Evolutionary conservation across 37 sponge, comb jelly and placozoan genomes (phyloP), one percentile per base, ranked within the genome.

Genomic region (Aplysina aerophoba): DNA sequence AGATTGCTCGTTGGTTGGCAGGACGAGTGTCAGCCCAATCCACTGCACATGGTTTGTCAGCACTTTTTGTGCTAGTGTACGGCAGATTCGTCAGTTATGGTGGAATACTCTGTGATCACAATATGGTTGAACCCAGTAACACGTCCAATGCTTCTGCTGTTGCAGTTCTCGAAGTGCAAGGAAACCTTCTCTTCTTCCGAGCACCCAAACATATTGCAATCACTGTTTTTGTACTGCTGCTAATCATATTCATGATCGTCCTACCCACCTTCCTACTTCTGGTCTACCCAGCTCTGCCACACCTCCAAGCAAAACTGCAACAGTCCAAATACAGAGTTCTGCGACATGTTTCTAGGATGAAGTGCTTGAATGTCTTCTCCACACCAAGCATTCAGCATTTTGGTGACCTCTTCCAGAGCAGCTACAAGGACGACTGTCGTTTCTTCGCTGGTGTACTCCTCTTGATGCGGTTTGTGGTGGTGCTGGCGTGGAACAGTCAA

Each of bases 351-450:
- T 75, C 37, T 24, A 40, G 25, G 11, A 40, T 24, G 1, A 75
- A 50, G 53, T 24, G 35, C n/a, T 40, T 75, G 35, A 21, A 24
- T 12, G 41, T 75, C 24, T 75, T 75, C 25, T 36, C 33, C 50
- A 75, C 19, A 36, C 54, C 54, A 40, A 19, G 14, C 6, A 36
- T 75, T 36, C 78, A 75, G 53, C 53, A 36, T n/a, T 75, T 75
- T 75, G 78, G 37, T 16, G 78, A 75, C 22, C 78, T 75, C 0
- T 75, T 75, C 25, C 78, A 75, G 22, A 75, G 78, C 37, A 53
- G 78, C 54, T 75, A 75, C 53, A 75, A 75, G 78, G 22, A 53
- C 21, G 41, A 24, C 20, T 75, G 39, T 41, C 78, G 78, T 5
- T 75, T 75, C 53, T 75, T 75, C 12, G 78, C 78, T 50, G 78